Base-by-base conservation (phyloP, 2,797 vertebrate genomes). In the Gymnocypris eckloni region DNA sequence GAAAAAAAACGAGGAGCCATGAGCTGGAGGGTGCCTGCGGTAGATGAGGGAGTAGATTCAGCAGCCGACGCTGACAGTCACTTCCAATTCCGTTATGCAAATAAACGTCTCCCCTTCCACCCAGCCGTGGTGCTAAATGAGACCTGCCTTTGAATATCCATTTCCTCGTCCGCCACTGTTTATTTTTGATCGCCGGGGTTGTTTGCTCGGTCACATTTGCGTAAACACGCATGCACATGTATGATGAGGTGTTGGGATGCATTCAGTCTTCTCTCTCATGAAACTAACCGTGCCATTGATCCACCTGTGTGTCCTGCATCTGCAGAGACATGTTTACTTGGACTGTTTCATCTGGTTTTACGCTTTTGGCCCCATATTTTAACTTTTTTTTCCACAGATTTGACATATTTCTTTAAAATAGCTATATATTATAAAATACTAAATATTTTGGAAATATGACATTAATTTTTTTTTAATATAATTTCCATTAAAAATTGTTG, bases 31-130 rank as follows among this genome's bases (percentile, higher is more conserved):
- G 79, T 82, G 73, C 77, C 81, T 73, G 83, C 18, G 41, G 82
- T 79, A 80, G 83, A 83, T 78, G 71, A 37, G 52, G 67, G 48
- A 84, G 67, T 37, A 52, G 88, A 87, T 83, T 81, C 81, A 81
- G 84, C 81, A 80, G 70, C 48, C 71, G 78, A 86, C 54, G 50
- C 70, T 79, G 85, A 82, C 83, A 87, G 87, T 91, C 85, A 72
- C 87, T 91, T 90, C 87, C 91, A 90, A 90, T 91, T 92, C 87
- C 78, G 84, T 88, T 92, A 90, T 91, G 91, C 89, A 90, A 90
- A 90, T 90, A 87, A 70, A 81, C 50, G 72, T 86, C 81, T 86
- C 76, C 56, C 39, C 81, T 54, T 85, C 85, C 78, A 79, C 78
- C 87, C n/a, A 71, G 85, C 76, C 84, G 20, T 66, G 64, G 80